These are phyloP conservation scores for Drosophila helvetica DNA, from an alignment of 2,888 invertebrate species.

Conservation along the genomic window DNA sequence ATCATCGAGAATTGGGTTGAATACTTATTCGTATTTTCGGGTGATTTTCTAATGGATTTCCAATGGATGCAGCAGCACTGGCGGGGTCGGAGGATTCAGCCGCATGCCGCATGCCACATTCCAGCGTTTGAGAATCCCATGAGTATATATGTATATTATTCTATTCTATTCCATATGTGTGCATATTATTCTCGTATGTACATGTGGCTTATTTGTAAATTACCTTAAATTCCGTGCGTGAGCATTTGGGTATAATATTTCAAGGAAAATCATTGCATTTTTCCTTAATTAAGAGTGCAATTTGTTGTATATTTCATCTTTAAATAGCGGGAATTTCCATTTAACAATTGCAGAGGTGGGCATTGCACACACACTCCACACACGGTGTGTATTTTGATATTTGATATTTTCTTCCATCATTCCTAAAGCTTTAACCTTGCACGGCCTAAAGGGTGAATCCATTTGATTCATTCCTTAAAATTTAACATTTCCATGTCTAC, in stretches of 20 bases:
- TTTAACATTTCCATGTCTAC: too few species aligned
- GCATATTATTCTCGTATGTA: neutral
- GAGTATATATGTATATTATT: neutral
- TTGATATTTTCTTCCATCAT: too few species aligned
- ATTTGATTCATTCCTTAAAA: too few species aligned
- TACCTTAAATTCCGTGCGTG: neutral
- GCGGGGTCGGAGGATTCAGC: neutral
- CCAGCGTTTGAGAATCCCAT: neutral
- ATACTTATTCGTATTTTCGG: constrained; percentile 33
- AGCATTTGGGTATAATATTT: neutral
- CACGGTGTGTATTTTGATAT: too few species aligned
- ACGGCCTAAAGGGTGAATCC: too few species aligned
- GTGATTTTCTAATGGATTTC: constrained; percentile 42
- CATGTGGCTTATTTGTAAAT: neutral
- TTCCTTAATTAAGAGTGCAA: neutral
- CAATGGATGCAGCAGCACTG: constrained; percentile 20
- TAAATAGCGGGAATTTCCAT: too few species aligned
- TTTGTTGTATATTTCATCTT: too few species aligned
- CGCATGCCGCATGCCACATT: constrained; percentile 10
- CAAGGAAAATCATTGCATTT: neutral
- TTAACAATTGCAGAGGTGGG: too few species aligned
- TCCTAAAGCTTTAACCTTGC: too few species aligned
- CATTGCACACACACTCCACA: too few species aligned
- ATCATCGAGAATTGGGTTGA: constrained; percentile 39
- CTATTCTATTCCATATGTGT: too few species aligned